phyloP scores from a whole-genome alignment of 2,797 vertebrate species.

The Gallirallus australis region DNA sequence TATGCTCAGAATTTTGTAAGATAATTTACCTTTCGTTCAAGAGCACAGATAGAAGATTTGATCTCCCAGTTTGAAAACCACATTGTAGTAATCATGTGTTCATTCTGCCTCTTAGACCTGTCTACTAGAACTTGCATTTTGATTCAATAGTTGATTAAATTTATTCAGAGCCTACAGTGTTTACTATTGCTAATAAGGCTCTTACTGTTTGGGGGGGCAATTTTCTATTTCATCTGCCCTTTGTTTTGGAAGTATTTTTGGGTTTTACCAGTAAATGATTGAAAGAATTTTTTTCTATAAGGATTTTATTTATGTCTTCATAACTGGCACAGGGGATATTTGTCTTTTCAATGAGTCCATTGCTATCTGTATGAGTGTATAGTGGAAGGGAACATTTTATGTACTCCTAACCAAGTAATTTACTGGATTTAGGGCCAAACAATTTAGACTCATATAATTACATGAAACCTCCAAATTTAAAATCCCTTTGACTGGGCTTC shows the following conservation, averaged over 20 bases:
- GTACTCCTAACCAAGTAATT: not conserved
- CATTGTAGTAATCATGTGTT: not conserved
- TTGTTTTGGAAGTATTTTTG: not conserved
- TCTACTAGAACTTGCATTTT: not conserved
- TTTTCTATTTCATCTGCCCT: not conserved
- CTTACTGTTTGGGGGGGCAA: not conserved
- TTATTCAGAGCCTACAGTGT: not conserved
- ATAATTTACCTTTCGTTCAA: not conserved
- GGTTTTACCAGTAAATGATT: not conserved
- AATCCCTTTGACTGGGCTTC: not conserved
- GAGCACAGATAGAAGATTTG: not conserved
- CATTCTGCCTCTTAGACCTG: not conserved
- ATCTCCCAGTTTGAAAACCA: not conserved
- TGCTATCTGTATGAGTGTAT: not conserved
- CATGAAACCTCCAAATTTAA: not conserved
- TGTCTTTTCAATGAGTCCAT: not conserved
- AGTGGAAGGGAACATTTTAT: not conserved
- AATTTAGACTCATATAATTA: not conserved
- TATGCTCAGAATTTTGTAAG: not conserved
- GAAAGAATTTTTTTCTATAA: not conserved
- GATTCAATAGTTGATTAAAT: slow-evolving; percentile 7
- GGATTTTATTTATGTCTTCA: not conserved
- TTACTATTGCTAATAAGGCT: not conserved
- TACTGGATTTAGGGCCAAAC: not conserved
- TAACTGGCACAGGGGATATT: not conserved